A percentile compares a stretch with the other conserved stretches of the same genome.
phyloP scores from a whole-genome alignment of 2,888 invertebrate genomes.

The Tanytarsus gracilentus region DNA sequence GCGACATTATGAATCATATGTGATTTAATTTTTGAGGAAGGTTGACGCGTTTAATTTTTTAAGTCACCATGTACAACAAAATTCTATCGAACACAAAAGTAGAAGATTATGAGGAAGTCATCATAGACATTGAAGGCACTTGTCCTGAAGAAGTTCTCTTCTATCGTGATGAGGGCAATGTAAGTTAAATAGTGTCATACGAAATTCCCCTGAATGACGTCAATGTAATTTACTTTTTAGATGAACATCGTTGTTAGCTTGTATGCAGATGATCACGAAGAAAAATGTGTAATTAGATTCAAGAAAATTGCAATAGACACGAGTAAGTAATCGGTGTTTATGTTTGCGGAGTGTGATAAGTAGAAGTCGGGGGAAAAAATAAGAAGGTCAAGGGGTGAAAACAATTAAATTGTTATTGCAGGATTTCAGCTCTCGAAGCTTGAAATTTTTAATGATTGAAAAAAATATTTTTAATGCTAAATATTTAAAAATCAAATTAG shows the following conservation, averaged over 20 bases:
- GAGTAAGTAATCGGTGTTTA: background rate
- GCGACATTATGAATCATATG: no score
- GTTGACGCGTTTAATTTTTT: no score
- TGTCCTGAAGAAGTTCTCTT: conserved; percentile 1
- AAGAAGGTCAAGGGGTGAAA: no score
- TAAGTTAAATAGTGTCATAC: background rate
- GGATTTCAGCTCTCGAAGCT: no score
- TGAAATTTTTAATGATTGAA: no score
- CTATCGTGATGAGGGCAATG: conserved; percentile 25
- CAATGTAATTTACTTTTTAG: conserved; percentile 13
- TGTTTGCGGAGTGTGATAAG: no score
- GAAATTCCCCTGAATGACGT: background rate
- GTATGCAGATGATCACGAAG: conserved; percentile 5
- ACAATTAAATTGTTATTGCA: no score
- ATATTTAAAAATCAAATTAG: no score
- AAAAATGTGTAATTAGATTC: conserved; percentile 20
- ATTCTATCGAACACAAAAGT: background rate
- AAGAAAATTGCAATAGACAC: conserved; percentile 1
- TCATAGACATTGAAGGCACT: background rate
- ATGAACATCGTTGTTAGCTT: conserved; percentile 25
- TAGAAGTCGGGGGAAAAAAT: no score
- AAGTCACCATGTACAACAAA: conserved; percentile 25
- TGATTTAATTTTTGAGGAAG: no score
- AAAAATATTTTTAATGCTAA: no score
- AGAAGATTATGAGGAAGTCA: background rate